These are phyloP conservation scores for Misgurnus anguillicaudatus DNA, from an alignment of 2,113 vertebrate species.

Conservation along the genomic window DNA sequence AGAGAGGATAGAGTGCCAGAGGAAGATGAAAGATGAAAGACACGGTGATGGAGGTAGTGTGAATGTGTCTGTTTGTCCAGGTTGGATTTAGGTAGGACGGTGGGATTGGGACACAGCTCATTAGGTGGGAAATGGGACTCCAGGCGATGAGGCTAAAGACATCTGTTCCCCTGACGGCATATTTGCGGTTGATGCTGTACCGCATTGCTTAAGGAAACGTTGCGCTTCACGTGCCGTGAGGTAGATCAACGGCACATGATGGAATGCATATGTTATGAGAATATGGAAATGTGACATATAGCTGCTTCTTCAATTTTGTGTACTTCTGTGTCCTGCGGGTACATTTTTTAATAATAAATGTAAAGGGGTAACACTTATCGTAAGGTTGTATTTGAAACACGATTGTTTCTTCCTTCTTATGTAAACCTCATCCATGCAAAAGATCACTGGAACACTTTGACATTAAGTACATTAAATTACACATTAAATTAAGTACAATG, in stretches of 20 bases:
- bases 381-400: no score
- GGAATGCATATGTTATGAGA: neutral
- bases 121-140: slow-evolving; percentile 54
- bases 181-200: slow-evolving; percentile 33
- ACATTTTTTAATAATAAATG: no score
- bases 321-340: neutral
- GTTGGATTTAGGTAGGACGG: slow-evolving; percentile 45
- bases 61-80: slow-evolving; percentile 28
- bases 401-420: no score
- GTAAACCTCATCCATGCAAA: no score
- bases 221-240: slow-evolving; percentile 4
- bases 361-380: no score
- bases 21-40: slow-evolving; percentile 19
- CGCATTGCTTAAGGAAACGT: slow-evolving; percentile 41
- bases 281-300: neutral
- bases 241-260: neutral
- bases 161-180: slow-evolving; percentile 38
- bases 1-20: slow-evolving; percentile 40
- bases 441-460: no score
- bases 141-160: slow-evolving; percentile 38
- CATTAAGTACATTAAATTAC: no score
- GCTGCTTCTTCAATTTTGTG: neutral
- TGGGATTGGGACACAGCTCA: slow-evolving; percentile 51
- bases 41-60: neutral
- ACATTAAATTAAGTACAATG: no score